Conservation (phyloP, 2,113 vertebrate species). For the Diadophis punctatus region DNA sequence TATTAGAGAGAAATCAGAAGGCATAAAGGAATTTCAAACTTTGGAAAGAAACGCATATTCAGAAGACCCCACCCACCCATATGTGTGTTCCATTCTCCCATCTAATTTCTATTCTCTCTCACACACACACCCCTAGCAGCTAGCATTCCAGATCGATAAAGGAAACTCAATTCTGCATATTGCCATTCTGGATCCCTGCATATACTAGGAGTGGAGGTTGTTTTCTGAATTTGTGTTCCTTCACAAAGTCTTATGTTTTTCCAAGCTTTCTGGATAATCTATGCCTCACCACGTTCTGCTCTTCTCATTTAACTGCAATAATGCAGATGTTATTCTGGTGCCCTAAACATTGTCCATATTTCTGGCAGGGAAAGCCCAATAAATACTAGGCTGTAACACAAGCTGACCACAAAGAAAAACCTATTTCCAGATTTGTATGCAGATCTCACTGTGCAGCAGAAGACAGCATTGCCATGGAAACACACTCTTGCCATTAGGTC, state of each 20-base stretch:
- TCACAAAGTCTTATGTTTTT: not conserved
- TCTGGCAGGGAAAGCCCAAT: slow-evolving; percentile 35
- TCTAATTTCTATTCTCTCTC: not conserved
- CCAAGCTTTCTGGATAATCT: not conserved
- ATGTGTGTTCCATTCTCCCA: not conserved
- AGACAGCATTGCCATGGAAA: slow-evolving; percentile 52
- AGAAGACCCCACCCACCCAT: not conserved
- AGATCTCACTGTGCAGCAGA: slow-evolving; percentile 49
- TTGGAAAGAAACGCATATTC: not conserved
- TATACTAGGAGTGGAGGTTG: not conserved
- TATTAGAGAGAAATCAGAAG: not conserved
- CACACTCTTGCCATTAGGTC: slow-evolving; percentile 31
- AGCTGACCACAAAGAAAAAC: slow-evolving; percentile 19
- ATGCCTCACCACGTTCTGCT: not conserved
- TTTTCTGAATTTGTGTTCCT: not conserved
- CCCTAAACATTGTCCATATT: slow-evolving; percentile 27
- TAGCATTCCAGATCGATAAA: not conserved
- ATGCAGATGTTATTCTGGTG: not conserved
- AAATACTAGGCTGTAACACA: slow-evolving; percentile 24
- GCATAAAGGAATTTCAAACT: not conserved
- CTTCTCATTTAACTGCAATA: slow-evolving; percentile 45
- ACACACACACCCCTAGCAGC: not conserved
- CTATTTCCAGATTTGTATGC: slow-evolving; percentile 46
- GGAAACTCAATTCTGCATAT: not conserved
- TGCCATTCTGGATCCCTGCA: not conserved